phyloP scores from a whole-genome alignment of 2,888 invertebrate genomes.

The Lymantria monacha region DNA sequence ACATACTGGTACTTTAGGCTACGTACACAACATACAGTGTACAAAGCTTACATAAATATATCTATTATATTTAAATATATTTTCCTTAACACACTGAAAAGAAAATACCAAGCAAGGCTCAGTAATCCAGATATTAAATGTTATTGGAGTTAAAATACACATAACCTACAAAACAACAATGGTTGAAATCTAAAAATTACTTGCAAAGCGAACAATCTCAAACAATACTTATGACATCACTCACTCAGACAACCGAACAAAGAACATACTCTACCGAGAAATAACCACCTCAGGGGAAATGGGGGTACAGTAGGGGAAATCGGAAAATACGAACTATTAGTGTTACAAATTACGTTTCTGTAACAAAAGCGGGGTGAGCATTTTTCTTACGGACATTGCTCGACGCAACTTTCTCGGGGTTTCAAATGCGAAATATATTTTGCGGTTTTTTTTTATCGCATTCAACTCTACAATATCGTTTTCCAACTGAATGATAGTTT shows the following conservation, averaged over 20 bases:
- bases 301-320: constrained; percentile 21
- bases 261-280: constrained; percentile 32
- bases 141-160: too few relatives aligned
- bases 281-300: constrained; percentile 11
- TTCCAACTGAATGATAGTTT: too few relatives aligned
- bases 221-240: constrained; percentile 39
- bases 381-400: constrained; percentile 27
- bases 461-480: background rate
- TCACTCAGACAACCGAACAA: constrained; percentile 41
- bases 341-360: constrained; percentile 49
- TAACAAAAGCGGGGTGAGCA: constrained; percentile 27
- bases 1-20: too few relatives aligned
- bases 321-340: constrained; percentile 49
- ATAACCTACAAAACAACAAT: too few relatives aligned
- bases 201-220: constrained; percentile 16
- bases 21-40: too few relatives aligned
- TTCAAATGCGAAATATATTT: constrained; percentile 13
- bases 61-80: too few relatives aligned
- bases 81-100: too few relatives aligned
- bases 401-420: constrained; percentile 24
- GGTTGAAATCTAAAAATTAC: too few relatives aligned
- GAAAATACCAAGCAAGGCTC: too few relatives aligned
- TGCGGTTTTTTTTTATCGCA: background rate
- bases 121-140: too few relatives aligned
- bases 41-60: too few relatives aligned